Evolutionary conservation across 2,888 invertebrate species (phyloP).

Genomic region (Onchidella celtica): DNA sequence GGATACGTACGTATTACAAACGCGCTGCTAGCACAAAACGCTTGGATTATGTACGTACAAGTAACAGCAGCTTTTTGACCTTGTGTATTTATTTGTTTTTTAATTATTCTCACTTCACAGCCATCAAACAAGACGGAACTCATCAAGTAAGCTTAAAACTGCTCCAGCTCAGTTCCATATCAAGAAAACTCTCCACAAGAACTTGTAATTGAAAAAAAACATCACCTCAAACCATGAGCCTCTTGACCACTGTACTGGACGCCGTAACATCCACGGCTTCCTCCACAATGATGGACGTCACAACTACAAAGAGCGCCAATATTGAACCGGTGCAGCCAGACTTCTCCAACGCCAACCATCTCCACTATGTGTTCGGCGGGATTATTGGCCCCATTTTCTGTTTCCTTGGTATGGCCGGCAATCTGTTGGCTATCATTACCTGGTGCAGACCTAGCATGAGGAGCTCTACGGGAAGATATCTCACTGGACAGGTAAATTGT

Average conservation of each 20-base stretch:
- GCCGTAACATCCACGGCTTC: background rate
- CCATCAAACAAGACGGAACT: too few species aligned
- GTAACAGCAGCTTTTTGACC: too few species aligned
- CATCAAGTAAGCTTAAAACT: too few species aligned
- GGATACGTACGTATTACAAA: too few species aligned
- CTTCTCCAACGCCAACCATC: conserved; percentile 58
- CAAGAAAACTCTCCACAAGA: too few species aligned
- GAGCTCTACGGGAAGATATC: conserved; percentile 63
- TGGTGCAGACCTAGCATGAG: conserved; percentile 61
- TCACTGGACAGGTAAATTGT: conserved; percentile 56
- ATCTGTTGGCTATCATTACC: conserved; percentile 62
- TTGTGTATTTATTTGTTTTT: too few species aligned
- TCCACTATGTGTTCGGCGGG: conserved; percentile 63
- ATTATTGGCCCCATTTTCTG: conserved; percentile 61
- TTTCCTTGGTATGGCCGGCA: conserved; percentile 67
- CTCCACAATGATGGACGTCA: background rate
- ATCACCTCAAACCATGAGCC: background rate
- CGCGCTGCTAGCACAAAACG: too few species aligned
- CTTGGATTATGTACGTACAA: too few species aligned
- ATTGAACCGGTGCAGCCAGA: conserved; percentile 36
- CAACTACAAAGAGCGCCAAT: background rate
- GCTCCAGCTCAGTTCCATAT: too few species aligned
- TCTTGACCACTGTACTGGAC: background rate
- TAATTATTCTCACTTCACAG: too few species aligned
- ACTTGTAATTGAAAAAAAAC: too few species aligned